phyloP scores from a whole-genome alignment of 2,113 vertebrate species.

The Pelmatolapia mariae region DNA sequence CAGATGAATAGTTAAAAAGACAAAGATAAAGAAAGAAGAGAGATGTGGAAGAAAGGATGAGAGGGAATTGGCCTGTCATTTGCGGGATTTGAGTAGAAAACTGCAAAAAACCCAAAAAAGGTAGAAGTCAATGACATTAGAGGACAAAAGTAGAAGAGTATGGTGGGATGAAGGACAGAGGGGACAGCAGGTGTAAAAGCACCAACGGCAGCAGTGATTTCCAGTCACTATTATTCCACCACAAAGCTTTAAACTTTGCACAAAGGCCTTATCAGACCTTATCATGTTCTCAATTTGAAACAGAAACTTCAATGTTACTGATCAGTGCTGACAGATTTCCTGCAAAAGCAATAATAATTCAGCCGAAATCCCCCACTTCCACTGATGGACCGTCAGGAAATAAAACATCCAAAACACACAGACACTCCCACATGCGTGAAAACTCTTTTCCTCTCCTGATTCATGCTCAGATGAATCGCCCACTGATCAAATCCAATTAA shows the following conservation, averaged over 20 bases:
- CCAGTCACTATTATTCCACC: not conserved
- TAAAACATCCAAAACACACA: conserved; percentile 12
- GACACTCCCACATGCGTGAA: not conserved
- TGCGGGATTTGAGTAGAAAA: conserved; percentile 12
- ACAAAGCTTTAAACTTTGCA: not conserved
- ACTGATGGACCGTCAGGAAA: conserved; percentile 20
- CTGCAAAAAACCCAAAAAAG: not conserved
- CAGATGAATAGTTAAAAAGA: conserved; percentile 12
- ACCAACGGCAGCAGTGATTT: not conserved
- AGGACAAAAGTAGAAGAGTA: conserved; percentile 30
- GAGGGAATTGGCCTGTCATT: conserved; percentile 15
- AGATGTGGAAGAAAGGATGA: conserved; percentile 5
- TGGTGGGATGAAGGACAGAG: not conserved
- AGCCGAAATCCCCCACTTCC: not conserved
- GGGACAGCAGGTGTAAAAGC: conserved; percentile 12
- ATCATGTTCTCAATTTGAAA: not conserved
- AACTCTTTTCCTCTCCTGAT: not conserved
- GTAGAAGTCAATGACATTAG: conserved; percentile 34
- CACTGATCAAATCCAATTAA: not conserved
- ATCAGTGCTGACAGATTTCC: not conserved
- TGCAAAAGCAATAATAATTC: conserved; percentile 6
- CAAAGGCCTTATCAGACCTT: not conserved
- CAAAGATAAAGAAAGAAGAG: not conserved
- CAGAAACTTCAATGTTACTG: not conserved
- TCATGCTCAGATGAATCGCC: not conserved